These are phyloP conservation scores for Anoplius nigerrimus DNA, from an alignment of 2,888 invertebrate genomes.

Conservation along the genomic window DNA sequence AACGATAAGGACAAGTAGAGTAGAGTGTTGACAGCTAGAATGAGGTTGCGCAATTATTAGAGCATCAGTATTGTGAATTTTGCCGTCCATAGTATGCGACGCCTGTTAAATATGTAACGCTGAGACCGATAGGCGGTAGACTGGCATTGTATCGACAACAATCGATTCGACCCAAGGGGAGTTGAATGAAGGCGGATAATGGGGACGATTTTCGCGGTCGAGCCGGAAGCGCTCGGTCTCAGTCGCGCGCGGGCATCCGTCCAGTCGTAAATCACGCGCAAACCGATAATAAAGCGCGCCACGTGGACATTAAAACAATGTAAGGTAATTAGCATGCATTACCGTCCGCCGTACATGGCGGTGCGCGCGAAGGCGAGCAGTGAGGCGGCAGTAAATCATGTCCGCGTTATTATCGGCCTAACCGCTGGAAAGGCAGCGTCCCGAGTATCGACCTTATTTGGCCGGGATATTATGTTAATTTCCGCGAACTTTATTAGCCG, in stretches of 20 bases:
- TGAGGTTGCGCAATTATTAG: too few relatives aligned
- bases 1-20: too few relatives aligned
- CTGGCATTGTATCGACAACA: too few relatives aligned
- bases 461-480: conserved; percentile 66
- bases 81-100: too few relatives aligned
- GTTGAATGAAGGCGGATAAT: background rate
- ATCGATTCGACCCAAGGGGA: background rate
- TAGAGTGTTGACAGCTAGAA: too few relatives aligned
- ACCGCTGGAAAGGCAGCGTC: conserved; percentile 50
- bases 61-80: too few relatives aligned
- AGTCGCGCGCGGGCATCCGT: background rate
- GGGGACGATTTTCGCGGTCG: background rate
- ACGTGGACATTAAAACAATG: conserved; percentile 60
- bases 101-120: too few relatives aligned
- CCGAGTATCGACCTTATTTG: conserved; percentile 38
- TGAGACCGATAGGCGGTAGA: too few relatives aligned
- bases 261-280: conserved; percentile 53
- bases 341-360: conserved; percentile 36
- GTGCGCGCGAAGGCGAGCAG: conserved; percentile 27
- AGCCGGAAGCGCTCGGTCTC: background rate
- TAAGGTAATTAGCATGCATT: conserved; percentile 63
- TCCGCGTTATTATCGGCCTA: conserved; percentile 59
- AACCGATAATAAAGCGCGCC: conserved; percentile 52
- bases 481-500: conserved; percentile 63
- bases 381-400: conserved; percentile 62